Conservation (phyloP, 2,113 vertebrate species). For the Numida meleagris region DNA sequence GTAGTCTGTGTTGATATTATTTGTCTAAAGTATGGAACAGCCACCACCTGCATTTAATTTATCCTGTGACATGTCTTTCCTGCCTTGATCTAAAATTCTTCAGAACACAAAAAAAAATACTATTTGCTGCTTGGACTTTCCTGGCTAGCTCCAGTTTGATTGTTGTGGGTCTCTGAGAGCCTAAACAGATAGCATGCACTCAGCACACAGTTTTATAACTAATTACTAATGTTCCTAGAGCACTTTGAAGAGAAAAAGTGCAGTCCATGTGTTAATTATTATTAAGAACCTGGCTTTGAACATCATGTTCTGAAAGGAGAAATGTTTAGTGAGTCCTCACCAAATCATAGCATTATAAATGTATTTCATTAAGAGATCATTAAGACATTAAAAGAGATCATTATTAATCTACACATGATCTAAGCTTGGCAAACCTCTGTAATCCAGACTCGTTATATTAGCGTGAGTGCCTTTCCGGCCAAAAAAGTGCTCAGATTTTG, state of each 20-base stretch:
- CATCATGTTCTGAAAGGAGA: conserved; percentile 49
- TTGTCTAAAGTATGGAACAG: conserved; percentile 27
- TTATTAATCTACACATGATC: conserved; percentile 69
- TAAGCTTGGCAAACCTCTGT: conserved; percentile 65
- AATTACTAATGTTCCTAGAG: conserved; percentile 53
- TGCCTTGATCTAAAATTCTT: conserved; percentile 52
- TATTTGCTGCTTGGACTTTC: conserved; percentile 46
- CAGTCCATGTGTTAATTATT: conserved; percentile 60
- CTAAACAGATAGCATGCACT: conserved; percentile 46
- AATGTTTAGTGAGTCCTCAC: conserved; percentile 47
- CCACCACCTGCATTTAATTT: conserved; percentile 63
- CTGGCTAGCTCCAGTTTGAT: conserved; percentile 41
- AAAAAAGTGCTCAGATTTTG: conserved; percentile 66
- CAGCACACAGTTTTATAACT: conserved; percentile 20
- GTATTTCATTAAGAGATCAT: conserved; percentile 67
- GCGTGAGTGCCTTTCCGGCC: conserved; percentile 39
- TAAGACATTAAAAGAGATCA: conserved; percentile 64
- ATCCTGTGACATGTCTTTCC: conserved; percentile 38
- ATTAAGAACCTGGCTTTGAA: conserved; percentile 67
- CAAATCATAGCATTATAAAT: conserved; percentile 59
- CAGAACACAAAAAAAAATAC: conserved; percentile 25
- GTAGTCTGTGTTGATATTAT: conserved; percentile 35
- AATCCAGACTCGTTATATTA: conserved; percentile 58
- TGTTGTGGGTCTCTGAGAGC: conserved; percentile 54
- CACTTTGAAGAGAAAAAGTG: conserved; percentile 60